phyloP scores from a whole-genome alignment of 1,140 invertebrate species.

The Tribolium madens region DNA sequence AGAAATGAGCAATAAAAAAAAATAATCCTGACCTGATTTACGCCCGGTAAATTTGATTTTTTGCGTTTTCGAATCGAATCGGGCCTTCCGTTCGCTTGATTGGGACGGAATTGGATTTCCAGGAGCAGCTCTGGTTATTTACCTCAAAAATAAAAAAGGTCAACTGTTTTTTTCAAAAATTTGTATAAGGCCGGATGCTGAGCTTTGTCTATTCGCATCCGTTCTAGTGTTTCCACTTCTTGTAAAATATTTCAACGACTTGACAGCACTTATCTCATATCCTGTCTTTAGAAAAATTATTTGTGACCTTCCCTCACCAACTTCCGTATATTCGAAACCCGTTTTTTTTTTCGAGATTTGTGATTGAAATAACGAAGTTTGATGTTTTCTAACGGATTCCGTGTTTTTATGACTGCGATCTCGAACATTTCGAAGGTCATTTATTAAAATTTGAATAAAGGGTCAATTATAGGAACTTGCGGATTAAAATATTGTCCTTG shows the following conservation, averaged over 20 bases:
- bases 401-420: background rate
- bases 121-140: too few species aligned
- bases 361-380: background rate
- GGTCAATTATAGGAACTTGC: background rate
- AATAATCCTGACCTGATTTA: slow-evolving; percentile 9
- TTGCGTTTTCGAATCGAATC: slow-evolving; percentile 20
- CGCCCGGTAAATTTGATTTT: slow-evolving; percentile 11
- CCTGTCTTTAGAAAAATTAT: slow-evolving; percentile 6
- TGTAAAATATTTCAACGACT: slow-evolving; percentile 1
- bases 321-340: background rate
- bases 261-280: slow-evolving; percentile 8
- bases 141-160: background rate
- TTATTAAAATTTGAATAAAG: background rate
- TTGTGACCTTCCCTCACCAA: background rate
- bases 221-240: background rate
- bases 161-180: background rate
- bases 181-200: background rate
- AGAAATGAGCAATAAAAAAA: background rate
- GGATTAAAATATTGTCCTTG: background rate
- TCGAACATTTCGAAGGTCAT: background rate
- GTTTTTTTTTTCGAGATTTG: background rate
- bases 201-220: background rate
- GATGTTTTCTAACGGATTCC: background rate
- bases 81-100: background rate
- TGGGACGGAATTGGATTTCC: slow-evolving; percentile 7